Evolutionary conservation across 2,113 vertebrate species (phyloP).

Genomic region (Poecile atricapillus): DNA sequence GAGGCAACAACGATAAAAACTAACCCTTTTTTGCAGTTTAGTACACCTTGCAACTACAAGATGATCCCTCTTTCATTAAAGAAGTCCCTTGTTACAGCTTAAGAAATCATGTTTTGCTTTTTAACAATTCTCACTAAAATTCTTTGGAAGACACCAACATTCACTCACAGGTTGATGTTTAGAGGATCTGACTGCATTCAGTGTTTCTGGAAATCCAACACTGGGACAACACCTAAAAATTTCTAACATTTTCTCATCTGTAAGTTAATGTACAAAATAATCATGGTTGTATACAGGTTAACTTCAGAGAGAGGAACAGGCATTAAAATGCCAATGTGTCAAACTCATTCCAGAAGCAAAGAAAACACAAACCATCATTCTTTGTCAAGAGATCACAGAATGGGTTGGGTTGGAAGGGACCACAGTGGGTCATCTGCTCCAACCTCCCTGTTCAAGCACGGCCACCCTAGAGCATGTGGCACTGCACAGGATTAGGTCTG

Average conservation of each 20-base stretch:
- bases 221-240: background rate
- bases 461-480: background rate
- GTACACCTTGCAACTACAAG: background rate
- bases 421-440: background rate
- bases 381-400: background rate
- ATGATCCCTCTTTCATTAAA: background rate
- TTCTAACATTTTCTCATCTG: background rate
- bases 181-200: background rate
- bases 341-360: background rate
- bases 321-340: background rate
- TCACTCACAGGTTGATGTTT: background rate
- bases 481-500: background rate
- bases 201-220: background rate
- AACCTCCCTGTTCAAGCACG: background rate
- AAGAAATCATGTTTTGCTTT: background rate
- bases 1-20: background rate
- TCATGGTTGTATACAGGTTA: background rate
- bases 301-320: background rate
- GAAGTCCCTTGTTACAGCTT: background rate
- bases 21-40: background rate
- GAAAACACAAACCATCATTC: background rate
- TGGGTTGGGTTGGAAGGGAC: background rate
- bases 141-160: background rate
- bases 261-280: background rate
- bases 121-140: background rate